Evolutionary conservation across 2,888 invertebrate species (phyloP), one percentile per base, ranked within the genome.

Genomic region (Noctua comes): DNA sequence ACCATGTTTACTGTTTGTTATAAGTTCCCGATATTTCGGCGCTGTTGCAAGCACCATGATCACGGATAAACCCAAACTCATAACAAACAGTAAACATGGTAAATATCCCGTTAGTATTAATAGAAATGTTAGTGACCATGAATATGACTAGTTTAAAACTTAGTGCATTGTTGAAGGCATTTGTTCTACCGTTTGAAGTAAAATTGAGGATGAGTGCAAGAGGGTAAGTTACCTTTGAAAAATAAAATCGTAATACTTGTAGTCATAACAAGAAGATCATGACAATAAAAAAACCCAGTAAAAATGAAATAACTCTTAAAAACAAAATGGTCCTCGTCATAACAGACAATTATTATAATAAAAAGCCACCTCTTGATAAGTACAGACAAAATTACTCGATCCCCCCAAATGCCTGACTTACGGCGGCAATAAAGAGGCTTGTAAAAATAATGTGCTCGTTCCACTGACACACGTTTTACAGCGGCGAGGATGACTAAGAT

Each of bases 381-480:
- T 51, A 64, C 57, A 70, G 46, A 16, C 46, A 62, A 59, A 69
- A 79, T 84, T 43, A 73, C 73, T 54, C 24, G 51, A 73, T 64
- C 48, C 13, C 46, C 31, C 36, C 66, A 77, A 80, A 79, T 59
- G 71, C 46, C 21, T 75, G 85, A 76, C 48, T 68, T 82, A 77
- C 76, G 75, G 48, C 31, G 59, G 75, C 57, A 82, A 80, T 85
- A 87, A 85, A 82, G 43, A n/a, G 51, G 16, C 57, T 70, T 70
- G 77, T 80, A 68, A 76, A 68, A 70, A 68, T 82, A 82, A 87
- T 73, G 80, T 77, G 43, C 73, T 80, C 77, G 57, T 85, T 76
- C 51, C 43, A 40, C 68, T 73, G 78, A 76, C 82, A 64, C 68
- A 80, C 76, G 85, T 68, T 76, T 85, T 71, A 84, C 66, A 82